Percentiles rank a stretch among this genome's conserved stretches.
Evolutionary conservation across 35 echinoderm and acorn worm species (phyloP).

Genomic region (Ophioderma brevispina): DNA sequence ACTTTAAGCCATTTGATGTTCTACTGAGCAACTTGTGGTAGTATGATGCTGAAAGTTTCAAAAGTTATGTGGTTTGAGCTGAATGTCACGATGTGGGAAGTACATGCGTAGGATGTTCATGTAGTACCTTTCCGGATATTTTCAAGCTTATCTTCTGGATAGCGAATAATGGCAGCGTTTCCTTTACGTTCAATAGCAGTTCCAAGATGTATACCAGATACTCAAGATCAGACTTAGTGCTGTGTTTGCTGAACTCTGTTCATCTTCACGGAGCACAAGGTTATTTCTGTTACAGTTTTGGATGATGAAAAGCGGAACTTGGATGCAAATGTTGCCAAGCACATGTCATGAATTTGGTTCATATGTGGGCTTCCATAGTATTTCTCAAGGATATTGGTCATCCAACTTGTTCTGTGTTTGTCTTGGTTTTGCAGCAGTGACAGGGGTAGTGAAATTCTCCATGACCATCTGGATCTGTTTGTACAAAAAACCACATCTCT

Average conservation of each 20-base stretch:
- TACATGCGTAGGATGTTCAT: neutral
- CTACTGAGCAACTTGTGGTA: no score
- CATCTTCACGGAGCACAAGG: no score
- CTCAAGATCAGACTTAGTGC: neutral
- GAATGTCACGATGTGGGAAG: no score
- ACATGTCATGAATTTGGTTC: constrained; percentile 37
- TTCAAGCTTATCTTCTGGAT: neutral
- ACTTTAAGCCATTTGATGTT: no score
- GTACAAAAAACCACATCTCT: constrained; percentile 4
- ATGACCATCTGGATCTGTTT: neutral
- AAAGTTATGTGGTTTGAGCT: no score
- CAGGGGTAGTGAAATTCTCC: constrained; percentile 37
- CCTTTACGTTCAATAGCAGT: neutral
- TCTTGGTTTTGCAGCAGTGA: constrained; percentile 37
- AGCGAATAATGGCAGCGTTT: neutral
- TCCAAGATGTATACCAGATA: neutral
- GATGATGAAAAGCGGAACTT: neutral
- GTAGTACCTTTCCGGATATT: neutral
- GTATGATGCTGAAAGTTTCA: no score
- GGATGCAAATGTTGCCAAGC: constrained; percentile 44
- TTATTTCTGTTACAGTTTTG: neutral
- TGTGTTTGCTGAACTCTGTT: neutral
- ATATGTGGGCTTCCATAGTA: constrained; percentile 40
- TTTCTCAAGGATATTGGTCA: constrained; percentile 38
- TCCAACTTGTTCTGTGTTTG: constrained; percentile 14